Conservation (phyloP, 2,888 invertebrate genomes). For the Lithosia quadra region DNA sequence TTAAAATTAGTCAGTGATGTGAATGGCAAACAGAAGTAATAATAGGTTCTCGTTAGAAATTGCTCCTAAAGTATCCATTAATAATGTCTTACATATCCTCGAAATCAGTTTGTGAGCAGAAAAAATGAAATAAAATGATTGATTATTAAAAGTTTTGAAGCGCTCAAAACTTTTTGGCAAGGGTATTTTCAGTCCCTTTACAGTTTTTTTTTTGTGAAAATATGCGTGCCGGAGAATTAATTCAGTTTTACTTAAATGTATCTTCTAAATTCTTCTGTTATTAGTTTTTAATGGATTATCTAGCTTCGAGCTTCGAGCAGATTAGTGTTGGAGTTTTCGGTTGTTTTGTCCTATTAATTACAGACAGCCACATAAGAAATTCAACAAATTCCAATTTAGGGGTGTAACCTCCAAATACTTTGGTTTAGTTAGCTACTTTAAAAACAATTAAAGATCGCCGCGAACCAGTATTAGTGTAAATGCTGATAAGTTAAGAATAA, state of each 20-base stretch:
- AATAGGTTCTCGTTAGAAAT: not conserved
- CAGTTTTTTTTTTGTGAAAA: not conserved
- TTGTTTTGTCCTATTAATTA: not conserved
- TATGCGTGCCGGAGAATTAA: not conserved
- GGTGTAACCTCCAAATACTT: not conserved
- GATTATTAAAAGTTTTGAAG: slow-evolving; percentile 14
- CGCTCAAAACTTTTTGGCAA: not conserved
- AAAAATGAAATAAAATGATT: slow-evolving; percentile 13
- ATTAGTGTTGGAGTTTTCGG: too few species aligned
- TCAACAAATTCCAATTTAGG: too few species aligned
- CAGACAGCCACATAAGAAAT: not conserved
- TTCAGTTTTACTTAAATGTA: not conserved
- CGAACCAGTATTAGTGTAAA: too few species aligned
- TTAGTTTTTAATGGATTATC: too few species aligned
- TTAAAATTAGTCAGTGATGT: too few species aligned
- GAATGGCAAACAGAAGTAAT: too few species aligned
- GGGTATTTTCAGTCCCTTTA: slow-evolving; percentile 1
- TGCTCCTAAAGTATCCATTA: not conserved
- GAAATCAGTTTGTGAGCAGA: not conserved
- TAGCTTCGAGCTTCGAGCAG: too few species aligned
- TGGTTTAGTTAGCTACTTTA: not conserved
- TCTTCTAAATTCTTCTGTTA: too few species aligned
- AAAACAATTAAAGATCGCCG: not conserved
- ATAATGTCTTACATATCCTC: not conserved
- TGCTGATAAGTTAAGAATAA: not conserved